Evolutionary conservation across 2,797 vertebrate species (phyloP).

Genomic region (Chloroceryle amazona): DNA sequence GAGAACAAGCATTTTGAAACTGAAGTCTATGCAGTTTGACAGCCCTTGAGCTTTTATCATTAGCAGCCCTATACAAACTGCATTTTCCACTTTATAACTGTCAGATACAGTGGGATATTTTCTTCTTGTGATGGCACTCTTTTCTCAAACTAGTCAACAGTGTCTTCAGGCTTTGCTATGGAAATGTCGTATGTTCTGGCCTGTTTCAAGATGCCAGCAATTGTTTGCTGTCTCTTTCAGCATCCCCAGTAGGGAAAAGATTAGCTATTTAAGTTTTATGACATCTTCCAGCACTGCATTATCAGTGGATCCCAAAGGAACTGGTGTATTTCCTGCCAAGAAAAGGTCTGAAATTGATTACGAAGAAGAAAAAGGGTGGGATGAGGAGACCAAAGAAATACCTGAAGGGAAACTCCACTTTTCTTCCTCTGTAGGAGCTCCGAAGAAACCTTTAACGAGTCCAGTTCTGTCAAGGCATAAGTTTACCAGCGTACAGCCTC

Average conservation of each 20-base stretch:
- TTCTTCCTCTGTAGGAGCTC: slow-evolving; percentile 87
- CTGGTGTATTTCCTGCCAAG: background rate
- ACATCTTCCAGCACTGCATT: background rate
- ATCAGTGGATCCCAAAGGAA: slow-evolving; percentile 36
- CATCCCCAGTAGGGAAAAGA: background rate
- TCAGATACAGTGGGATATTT: background rate
- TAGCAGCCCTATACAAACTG: background rate
- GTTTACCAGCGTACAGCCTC: slow-evolving; percentile 68
- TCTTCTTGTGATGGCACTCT: slow-evolving; percentile 66
- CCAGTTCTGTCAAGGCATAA: slow-evolving; percentile 5
- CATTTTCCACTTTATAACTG: background rate
- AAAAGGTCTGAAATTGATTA: slow-evolving; percentile 8
- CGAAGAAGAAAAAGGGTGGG: background rate
- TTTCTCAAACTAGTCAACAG: slow-evolving; percentile 18
- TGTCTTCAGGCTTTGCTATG: slow-evolving; percentile 62
- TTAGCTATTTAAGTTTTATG: slow-evolving; percentile 52
- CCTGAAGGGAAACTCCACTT: background rate
- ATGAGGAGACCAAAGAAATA: background rate
- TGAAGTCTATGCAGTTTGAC: background rate
- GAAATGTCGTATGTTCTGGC: slow-evolving; percentile 1
- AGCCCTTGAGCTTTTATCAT: background rate
- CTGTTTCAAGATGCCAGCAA: background rate
- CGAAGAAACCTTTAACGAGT: slow-evolving; percentile 78
- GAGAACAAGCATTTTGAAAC: background rate
- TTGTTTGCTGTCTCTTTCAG: background rate